These are phyloP conservation scores for Zaprionus tsacasi DNA, from an alignment of 1,140 invertebrate species.

Conservation along the genomic window DNA sequence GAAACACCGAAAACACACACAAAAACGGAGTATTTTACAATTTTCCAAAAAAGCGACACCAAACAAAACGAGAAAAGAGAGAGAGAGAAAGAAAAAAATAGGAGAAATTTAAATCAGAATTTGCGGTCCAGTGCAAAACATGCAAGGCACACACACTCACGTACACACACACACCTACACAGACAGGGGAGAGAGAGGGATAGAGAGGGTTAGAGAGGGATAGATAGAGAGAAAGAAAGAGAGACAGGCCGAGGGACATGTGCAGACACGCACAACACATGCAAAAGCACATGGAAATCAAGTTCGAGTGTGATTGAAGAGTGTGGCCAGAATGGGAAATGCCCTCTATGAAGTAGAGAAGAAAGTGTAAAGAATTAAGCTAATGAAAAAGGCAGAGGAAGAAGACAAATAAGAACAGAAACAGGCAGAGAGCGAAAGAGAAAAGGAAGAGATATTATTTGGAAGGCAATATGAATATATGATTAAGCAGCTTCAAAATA, in stretches of 20 bases:
- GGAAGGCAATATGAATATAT: neutral
- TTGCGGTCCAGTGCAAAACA: slow-evolving; percentile 62
- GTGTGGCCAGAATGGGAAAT: slow-evolving; percentile 1
- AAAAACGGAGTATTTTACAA: slow-evolving; percentile 63
- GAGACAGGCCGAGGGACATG: slow-evolving; percentile 1
- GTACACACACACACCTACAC: slow-evolving; percentile 20
- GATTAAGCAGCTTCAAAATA: neutral
- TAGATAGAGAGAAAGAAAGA: neutral
- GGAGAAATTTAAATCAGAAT: slow-evolving; percentile 74
- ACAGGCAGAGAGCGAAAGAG: neutral
- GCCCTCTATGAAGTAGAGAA: slow-evolving; percentile 1
- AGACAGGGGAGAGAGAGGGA: neutral
- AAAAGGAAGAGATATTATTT: neutral
- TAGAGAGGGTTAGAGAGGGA: no score
- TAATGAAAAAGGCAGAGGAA: neutral
- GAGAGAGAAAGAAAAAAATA: slow-evolving; percentile 17
- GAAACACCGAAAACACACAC: slow-evolving; percentile 29
- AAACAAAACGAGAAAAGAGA: slow-evolving; percentile 3
- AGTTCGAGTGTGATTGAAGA: slow-evolving; percentile 7
- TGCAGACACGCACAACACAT: slow-evolving; percentile 14
- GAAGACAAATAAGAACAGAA: neutral
- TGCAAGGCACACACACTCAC: slow-evolving; percentile 44
- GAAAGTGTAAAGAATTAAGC: neutral
- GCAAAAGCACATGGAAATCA: slow-evolving; percentile 35
- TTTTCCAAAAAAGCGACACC: slow-evolving; percentile 32